Evolutionary conservation across 2,797 vertebrate species (phyloP).

Genomic region (Chelon auratus): DNA sequence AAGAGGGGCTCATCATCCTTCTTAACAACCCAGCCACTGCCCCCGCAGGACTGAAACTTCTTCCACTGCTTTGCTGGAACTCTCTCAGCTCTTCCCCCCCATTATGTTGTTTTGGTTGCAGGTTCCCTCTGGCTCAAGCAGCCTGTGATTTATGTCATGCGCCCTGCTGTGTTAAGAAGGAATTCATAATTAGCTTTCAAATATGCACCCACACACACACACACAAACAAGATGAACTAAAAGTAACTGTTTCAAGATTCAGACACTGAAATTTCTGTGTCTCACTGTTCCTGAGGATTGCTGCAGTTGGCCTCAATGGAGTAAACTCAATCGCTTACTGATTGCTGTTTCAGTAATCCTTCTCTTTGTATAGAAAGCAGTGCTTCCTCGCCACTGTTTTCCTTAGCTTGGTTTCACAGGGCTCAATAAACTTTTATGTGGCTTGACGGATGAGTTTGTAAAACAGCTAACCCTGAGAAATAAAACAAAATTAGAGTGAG

Average conservation of each 20-base stretch:
- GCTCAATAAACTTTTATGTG: slow-evolving; percentile 64
- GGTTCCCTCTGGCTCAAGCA: slow-evolving; percentile 30
- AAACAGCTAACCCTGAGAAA: slow-evolving; percentile 73
- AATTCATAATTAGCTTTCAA: slow-evolving; percentile 29
- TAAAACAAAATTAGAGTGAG: slow-evolving; percentile 77
- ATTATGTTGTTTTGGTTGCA: slow-evolving; percentile 36
- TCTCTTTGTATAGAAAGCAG: slow-evolving; percentile 43
- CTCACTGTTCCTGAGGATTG: slow-evolving; percentile 14
- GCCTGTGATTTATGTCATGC: slow-evolving; percentile 17
- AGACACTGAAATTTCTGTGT: slow-evolving; percentile 32
- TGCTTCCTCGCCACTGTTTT: slow-evolving; percentile 61
- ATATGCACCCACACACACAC: slow-evolving; percentile 9
- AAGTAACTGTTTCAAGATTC: slow-evolving; percentile 30
- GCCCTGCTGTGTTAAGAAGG: slow-evolving; percentile 29
- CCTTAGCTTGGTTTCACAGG: slow-evolving; percentile 59
- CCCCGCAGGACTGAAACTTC: slow-evolving; percentile 42
- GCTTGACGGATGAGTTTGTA: slow-evolving; percentile 76
- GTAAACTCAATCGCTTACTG: slow-evolving; percentile 27
- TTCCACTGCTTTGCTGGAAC: slow-evolving; percentile 18
- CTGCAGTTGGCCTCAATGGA: slow-evolving; percentile 30
- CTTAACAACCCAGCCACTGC: slow-evolving; percentile 10
- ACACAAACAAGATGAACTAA: slow-evolving; percentile 26
- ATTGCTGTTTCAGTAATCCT: slow-evolving; percentile 41
- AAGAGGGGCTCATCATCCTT: slow-evolving; percentile 51
- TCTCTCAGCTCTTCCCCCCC: slow-evolving; percentile 36